Evolutionary conservation across 1,140 invertebrate genomes (phyloP).

Genomic region (Hycleus cichorii): DNA sequence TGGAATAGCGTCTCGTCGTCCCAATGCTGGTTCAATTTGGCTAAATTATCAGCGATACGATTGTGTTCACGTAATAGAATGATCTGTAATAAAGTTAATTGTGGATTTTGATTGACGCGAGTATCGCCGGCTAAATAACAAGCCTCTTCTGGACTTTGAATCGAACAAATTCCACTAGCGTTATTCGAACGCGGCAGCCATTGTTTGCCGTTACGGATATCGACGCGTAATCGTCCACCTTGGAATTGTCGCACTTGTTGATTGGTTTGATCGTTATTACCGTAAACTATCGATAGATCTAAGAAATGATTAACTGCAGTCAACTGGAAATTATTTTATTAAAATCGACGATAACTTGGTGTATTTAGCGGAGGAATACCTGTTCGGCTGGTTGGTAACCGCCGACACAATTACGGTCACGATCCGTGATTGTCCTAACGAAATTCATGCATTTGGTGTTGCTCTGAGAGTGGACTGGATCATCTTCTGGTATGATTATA

Average conservation of each 20-base stretch:
- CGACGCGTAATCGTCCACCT: conserved; percentile 57
- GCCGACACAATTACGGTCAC: conserved; percentile 57
- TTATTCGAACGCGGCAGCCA: conserved; percentile 64
- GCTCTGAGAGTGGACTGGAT: conserved; percentile 65
- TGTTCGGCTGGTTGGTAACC: conserved; percentile 61
- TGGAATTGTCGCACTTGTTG: conserved; percentile 53
- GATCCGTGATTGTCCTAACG: conserved; percentile 67
- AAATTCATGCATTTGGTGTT: conserved; percentile 77
- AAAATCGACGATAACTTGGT: no score
- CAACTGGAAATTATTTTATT: conserved; percentile 46
- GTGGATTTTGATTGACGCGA: conserved; percentile 80
- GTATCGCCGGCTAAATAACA: conserved; percentile 72
- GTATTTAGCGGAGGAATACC: conserved; percentile 39
- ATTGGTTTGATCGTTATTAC: conserved; percentile 59
- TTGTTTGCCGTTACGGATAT: conserved; percentile 54
- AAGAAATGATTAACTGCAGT: conserved; percentile 76
- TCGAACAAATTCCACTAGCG: conserved; percentile 53
- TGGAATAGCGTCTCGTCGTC: conserved; percentile 80
- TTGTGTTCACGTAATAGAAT: conserved; percentile 87
- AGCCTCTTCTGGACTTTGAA: conserved; percentile 49
- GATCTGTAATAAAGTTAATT: conserved; percentile 74
- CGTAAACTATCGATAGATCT: conserved; percentile 81
- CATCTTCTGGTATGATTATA: conserved; percentile 73
- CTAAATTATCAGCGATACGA: conserved; percentile 65
- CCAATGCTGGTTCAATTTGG: conserved; percentile 77